Evolutionary conservation across 2,797 vertebrate species (phyloP), one percentile per base, ranked within the genome.

Genomic region (Serranus cabrilla): DNA sequence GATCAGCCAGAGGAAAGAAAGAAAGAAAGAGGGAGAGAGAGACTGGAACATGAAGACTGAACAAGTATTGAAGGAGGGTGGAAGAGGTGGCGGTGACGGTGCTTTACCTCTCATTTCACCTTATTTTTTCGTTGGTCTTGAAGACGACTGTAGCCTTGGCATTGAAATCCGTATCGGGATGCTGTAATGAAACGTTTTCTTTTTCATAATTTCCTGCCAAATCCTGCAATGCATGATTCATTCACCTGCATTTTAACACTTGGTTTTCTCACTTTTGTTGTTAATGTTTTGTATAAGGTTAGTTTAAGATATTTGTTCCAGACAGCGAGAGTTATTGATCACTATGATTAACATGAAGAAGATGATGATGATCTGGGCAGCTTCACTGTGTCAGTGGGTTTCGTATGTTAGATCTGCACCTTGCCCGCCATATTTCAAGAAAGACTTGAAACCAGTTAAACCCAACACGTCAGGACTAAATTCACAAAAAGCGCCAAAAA

Each of bases 161-260:
- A 83, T 82, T 82, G 60, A 89, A 81, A 56, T 91, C 80, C 59
- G 74, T 18, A 70, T 74, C 45, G 47, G 78, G 83, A 90, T 83
- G 76, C 89, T 86, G 80, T 82, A 83, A 90, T 75, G 56, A 84
- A 80, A 75, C 54, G 31, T 80, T 79, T 74, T 83, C 45, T 74
- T 86, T 7, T 83, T 79, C 61, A 87, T 80, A 62, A 87, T 71
- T 72, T 91, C 80, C 91, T 91, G 87, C 90, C 89, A 93, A 93
- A 88, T 90, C 79, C 72, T 76, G 81, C 84, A 66, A 68, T 71
- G 91, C 91, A 87, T 81, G 78, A 83, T 89, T 89, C 79, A 81
- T 66, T 89, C 80, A 89, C 76, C 79, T 81, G 74, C 68, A 62
- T 87, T 87, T 84, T 81, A 76, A 82, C 70, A 80, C 69, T 89